Evolutionary conservation across 2,113 vertebrate genomes (phyloP).

Genomic region (Carassius carassius): DNA sequence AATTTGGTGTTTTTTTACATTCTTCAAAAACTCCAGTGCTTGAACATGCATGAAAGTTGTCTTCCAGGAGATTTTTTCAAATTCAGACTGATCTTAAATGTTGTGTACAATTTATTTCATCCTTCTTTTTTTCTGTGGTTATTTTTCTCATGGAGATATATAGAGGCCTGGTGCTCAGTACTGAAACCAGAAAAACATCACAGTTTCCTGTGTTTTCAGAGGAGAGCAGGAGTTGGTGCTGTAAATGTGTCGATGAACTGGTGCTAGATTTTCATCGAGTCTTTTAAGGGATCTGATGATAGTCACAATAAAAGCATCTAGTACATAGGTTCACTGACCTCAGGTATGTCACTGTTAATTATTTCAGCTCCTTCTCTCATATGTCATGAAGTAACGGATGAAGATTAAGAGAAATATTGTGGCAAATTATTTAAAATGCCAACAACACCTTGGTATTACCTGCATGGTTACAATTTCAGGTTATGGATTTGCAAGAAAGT

Average conservation of each 20-base stretch:
- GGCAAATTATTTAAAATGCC: neutral
- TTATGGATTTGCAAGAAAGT: slow-evolving; percentile 10
- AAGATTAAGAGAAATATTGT: neutral
- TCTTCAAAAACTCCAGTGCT: slow-evolving; percentile 61
- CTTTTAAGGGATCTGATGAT: neutral
- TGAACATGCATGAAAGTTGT: slow-evolving; percentile 64
- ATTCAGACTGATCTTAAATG: slow-evolving; percentile 36
- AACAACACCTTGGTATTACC: neutral
- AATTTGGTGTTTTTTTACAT: slow-evolving; percentile 54
- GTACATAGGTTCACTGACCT: slow-evolving; percentile 14
- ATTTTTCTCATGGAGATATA: slow-evolving; percentile 9
- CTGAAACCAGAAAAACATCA: slow-evolving; percentile 12
- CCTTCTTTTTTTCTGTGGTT: neutral
- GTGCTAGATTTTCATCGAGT: slow-evolving; percentile 30
- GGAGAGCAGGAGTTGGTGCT: slow-evolving; percentile 17
- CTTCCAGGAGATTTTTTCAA: slow-evolving; percentile 63
- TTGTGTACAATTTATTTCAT: slow-evolving; percentile 27
- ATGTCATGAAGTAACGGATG: neutral
- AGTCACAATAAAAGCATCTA: neutral
- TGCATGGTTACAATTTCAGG: slow-evolving; percentile 36
- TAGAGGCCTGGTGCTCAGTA: slow-evolving; percentile 32
- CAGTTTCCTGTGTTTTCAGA: slow-evolving; percentile 27
- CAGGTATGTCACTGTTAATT: slow-evolving; percentile 19
- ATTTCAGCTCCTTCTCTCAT: neutral
- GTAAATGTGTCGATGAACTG: slow-evolving; percentile 21